Conservation (phyloP, 2,888 invertebrate species). For the Oligia fasciuncula region DNA sequence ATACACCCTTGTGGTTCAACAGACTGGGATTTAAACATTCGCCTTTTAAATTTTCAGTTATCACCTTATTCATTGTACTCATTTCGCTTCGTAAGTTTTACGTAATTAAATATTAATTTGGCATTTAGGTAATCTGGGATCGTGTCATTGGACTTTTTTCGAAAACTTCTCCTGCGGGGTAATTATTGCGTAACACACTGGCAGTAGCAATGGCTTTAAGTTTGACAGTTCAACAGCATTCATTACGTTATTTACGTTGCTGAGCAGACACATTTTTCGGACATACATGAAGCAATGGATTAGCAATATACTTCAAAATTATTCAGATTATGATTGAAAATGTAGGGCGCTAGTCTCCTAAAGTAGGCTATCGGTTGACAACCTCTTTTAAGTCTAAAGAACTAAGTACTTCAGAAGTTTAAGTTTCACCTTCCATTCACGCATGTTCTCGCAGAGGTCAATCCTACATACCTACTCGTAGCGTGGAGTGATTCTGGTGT, state of each 20-base stretch:
- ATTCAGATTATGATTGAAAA: no score
- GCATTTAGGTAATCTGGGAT: neutral
- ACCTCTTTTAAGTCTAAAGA: neutral
- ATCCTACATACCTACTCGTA: neutral
- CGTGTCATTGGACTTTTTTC: neutral
- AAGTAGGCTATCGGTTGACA: neutral
- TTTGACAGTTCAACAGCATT: neutral
- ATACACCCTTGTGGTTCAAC: slow-evolving; percentile 16
- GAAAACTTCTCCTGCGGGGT: neutral
- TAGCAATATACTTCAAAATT: no score
- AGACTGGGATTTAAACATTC: slow-evolving; percentile 20
- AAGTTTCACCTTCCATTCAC: neutral
- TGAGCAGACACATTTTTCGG: no score
- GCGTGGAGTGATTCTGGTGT: neutral
- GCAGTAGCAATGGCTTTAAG: no score
- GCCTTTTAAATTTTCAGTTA: slow-evolving; percentile 28
- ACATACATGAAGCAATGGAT: no score
- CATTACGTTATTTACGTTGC: neutral
- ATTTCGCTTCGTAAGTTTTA: neutral
- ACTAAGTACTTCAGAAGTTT: no score
- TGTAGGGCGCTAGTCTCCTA: neutral
- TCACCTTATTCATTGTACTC: slow-evolving; percentile 4
- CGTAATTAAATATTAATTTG: slow-evolving; percentile 1
- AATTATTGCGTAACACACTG: no score
- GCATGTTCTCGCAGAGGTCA: neutral